Conservation (phyloP, 2,888 invertebrate genomes). For the Tenthredo amoena region DNA sequence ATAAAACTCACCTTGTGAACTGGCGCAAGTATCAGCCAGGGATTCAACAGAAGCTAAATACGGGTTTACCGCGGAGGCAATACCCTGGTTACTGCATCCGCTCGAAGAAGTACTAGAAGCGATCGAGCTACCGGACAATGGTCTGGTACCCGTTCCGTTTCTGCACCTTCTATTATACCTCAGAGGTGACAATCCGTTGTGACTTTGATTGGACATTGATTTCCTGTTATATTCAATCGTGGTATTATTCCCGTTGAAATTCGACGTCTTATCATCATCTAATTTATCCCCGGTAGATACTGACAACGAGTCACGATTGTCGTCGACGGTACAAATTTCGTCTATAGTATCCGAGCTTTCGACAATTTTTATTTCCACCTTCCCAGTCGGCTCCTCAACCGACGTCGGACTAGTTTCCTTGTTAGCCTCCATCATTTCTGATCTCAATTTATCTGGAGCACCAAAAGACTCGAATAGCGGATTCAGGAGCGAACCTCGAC, state of each 20-base stretch:
- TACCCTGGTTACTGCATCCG: constrained; percentile 80
- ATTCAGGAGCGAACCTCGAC: constrained; percentile 71
- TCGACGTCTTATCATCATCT: neutral
- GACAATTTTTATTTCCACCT: constrained; percentile 28
- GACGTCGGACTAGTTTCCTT: neutral
- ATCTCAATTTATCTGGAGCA: neutral
- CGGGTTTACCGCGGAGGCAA: constrained; percentile 85
- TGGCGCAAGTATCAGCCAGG: constrained; percentile 88
- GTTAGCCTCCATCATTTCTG: neutral
- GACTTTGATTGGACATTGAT: neutral
- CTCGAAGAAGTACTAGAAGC: constrained; percentile 81
- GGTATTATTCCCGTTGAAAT: neutral
- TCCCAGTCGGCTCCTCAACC: neutral
- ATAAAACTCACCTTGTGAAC: constrained; percentile 74
- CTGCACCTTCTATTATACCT: constrained; percentile 79
- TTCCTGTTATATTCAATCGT: neutral
- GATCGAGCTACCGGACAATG: constrained; percentile 88
- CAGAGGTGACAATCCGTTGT: constrained; percentile 71
- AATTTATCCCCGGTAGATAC: neutral
- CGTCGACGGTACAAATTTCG: neutral
- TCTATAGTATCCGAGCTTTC: neutral
- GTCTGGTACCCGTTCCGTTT: constrained; percentile 79
- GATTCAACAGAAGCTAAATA: constrained; percentile 94
- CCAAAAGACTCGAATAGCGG: constrained; percentile 60
- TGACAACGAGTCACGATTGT: neutral